Evolutionary conservation across 1,140 invertebrate species (phyloP), one percentile per base, ranked within the genome.

Genomic region (Drosophila murphyi): DNA sequence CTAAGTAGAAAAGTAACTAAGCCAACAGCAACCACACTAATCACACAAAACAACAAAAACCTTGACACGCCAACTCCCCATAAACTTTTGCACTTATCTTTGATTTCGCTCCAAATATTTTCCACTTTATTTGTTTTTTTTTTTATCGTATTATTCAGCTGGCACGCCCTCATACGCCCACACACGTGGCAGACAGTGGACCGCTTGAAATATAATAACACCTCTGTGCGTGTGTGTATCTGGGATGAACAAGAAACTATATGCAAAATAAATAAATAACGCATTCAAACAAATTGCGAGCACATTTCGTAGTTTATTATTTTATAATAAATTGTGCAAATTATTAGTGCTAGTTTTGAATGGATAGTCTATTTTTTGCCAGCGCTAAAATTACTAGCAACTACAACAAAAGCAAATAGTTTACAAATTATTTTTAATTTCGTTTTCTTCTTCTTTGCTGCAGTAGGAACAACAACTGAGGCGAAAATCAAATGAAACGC

Each of bases 291-390:
- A 75, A 50, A 56, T 47, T 59, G 28, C 31, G n/a, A 48, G 57
- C 50, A 54, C 54, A 75, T 59, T 74, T 78, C 47, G 51, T 56
- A 61, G 69, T 76, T 67, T 82, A 81, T 81, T 86, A 62, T 82
- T 87, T 71, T 56, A 68, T 73, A 87, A 87, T 88, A 88, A 87
- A 88, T 87, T 88, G 69, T 68, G 50, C 12, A 72, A 80, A 88
- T 82, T 86, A 88, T 88, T 79, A 88, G 73, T 76, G 68, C 72
- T 51, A 37, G 54, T 62, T 85, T 81, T 56, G 48, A 59, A 70
- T 76, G 63, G 10, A 69, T 77, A 64, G 71, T 61, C 76, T 82
- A 74, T 87, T 88, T 86, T 88, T 78, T 74, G 74, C 81, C 64
- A 64, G 51, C 20, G 20, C 20, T 20, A 20, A 60, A 65, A 68